Conservation (phyloP, 2,888 invertebrate species). For the Xylota sylvarum region DNA sequence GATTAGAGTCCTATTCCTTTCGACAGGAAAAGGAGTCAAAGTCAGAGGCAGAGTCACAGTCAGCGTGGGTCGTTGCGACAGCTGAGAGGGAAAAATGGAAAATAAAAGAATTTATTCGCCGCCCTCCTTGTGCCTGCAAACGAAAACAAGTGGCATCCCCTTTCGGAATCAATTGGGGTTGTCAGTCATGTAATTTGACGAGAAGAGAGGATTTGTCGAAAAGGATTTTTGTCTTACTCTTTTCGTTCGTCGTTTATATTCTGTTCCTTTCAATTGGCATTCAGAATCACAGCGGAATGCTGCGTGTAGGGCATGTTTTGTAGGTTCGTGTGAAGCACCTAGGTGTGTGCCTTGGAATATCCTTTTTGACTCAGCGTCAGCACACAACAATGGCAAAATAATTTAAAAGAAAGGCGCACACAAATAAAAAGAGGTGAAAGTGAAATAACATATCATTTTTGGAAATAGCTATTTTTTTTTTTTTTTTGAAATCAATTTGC, state of each 20-base stretch:
- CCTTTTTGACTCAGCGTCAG: background rate
- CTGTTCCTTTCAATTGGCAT: background rate
- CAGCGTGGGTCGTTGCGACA: background rate
- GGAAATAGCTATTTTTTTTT: conserved; percentile 11
- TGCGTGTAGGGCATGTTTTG: background rate
- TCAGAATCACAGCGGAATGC: conserved; percentile 15
- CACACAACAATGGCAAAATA: background rate
- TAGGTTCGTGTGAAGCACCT: conserved; percentile 10
- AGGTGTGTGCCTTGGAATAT: background rate
- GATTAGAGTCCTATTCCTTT: conserved; percentile 36
- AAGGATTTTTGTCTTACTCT: conserved; percentile 11
- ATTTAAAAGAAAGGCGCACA: background rate
- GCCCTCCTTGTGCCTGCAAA: background rate
- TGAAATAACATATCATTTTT: conserved; percentile 37
- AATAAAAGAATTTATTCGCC: conserved; percentile 3
- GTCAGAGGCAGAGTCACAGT: background rate
- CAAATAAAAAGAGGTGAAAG: conserved; percentile 5
- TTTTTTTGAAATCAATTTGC: conserved; percentile 50
- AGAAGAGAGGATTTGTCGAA: conserved; percentile 47
- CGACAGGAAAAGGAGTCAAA: background rate
- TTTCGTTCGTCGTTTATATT: background rate
- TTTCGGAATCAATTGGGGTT: conserved; percentile 34
- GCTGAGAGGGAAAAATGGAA: background rate
- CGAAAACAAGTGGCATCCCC: conserved; percentile 26
- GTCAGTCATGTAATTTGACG: conserved; percentile 41